Evolutionary conservation across 2,797 vertebrate species (phyloP).

Genomic region (Eulemur albifrons): DNA sequence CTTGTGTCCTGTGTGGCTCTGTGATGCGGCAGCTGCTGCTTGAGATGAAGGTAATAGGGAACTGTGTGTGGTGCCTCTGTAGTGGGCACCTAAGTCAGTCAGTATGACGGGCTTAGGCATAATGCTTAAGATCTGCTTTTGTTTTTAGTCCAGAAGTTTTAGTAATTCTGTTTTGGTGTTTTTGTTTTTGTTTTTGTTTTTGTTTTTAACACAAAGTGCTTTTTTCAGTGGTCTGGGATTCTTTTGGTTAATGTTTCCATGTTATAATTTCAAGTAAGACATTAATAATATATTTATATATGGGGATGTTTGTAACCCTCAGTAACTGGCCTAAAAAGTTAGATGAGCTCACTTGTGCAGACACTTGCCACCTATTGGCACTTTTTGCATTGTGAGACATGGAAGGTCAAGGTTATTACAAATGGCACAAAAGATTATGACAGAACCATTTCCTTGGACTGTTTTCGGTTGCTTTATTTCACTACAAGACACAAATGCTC

Average conservation of each 20-base stretch:
- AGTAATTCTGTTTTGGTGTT: background rate
- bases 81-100: no score
- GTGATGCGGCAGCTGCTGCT: background rate
- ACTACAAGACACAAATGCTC: background rate
- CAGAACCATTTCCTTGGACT: background rate
- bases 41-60: background rate
- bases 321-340: background rate
- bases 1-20: background rate
- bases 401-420: background rate
- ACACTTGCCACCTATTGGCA: background rate
- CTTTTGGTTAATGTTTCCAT: background rate
- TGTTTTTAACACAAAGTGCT: background rate
- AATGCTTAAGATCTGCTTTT: background rate
- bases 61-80: background rate
- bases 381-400: background rate
- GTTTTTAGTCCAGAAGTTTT: background rate
- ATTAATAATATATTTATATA: background rate
- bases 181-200: background rate
- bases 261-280: conserved; percentile 6
- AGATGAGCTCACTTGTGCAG: background rate
- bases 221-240: background rate
- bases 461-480: background rate
- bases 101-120: background rate
- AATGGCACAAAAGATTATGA: background rate
- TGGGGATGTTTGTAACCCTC: background rate